phyloP scores from a whole-genome alignment of 2,113 vertebrate species.

The Tetraodon nigroviridis region DNA sequence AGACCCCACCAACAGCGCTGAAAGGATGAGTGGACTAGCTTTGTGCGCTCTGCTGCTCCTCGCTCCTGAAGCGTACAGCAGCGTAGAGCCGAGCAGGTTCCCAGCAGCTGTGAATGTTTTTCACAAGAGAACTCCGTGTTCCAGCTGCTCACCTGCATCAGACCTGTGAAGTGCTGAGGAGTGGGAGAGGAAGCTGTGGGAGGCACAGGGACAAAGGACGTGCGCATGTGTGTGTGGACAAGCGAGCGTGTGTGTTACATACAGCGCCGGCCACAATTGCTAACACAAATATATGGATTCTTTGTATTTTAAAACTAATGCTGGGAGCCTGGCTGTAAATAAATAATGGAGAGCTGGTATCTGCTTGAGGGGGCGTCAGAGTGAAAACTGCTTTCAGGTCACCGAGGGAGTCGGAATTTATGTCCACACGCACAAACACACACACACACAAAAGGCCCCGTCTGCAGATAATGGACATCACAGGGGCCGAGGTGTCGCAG shows the following conservation, averaged over 20 bases:
- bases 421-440: constrained; percentile 22
- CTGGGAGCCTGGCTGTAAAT: neutral
- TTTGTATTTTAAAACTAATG: no score
- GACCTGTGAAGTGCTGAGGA: constrained; percentile 54
- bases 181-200: constrained; percentile 59
- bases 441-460: constrained; percentile 16
- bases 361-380: constrained; percentile 12
- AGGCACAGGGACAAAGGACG: constrained; percentile 30
- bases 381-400: constrained; percentile 22
- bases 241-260: no score
- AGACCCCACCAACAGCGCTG: no score
- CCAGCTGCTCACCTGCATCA: constrained; percentile 48
- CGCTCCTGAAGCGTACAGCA: no score
- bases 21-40: no score
- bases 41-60: no score
- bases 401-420: constrained; percentile 21
- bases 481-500: constrained; percentile 7
- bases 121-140: constrained; percentile 52
- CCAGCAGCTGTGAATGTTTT: constrained; percentile 41
- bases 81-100: no score
- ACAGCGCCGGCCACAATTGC: no score
- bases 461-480: constrained; percentile 2
- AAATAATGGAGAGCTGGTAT: constrained; percentile 6
- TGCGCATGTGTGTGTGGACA: no score
- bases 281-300: no score